phyloP scores from a whole-genome alignment of 2,797 vertebrate species.

The Lerista edwardsae region DNA sequence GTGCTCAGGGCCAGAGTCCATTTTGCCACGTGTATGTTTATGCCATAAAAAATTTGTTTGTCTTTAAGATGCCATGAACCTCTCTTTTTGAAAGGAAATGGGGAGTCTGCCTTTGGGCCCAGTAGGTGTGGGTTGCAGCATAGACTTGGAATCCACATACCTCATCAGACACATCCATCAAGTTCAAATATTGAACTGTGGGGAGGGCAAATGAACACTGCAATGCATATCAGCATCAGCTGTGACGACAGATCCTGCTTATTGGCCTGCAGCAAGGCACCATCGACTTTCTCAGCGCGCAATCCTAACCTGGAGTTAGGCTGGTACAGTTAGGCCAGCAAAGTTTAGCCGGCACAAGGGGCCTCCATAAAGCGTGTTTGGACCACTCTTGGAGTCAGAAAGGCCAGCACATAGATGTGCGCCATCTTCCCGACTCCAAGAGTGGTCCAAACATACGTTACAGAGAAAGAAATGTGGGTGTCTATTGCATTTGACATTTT shows the following conservation, averaged over 20 bases:
- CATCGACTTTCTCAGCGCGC: background rate
- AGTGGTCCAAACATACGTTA: too few relatives aligned
- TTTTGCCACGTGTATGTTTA: background rate
- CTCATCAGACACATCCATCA: background rate
- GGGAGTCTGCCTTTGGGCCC: background rate
- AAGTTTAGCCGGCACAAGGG: too few relatives aligned
- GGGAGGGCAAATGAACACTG: too few relatives aligned
- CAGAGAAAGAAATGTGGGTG: background rate
- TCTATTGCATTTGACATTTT: background rate
- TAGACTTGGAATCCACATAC: background rate
- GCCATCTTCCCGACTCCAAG: too few relatives aligned
- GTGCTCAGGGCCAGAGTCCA: background rate
- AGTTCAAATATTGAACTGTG: background rate
- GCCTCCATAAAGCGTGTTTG: too few relatives aligned
- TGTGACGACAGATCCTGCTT: background rate
- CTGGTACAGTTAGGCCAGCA: too few relatives aligned
- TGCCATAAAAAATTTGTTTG: background rate
- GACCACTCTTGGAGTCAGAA: too few relatives aligned
- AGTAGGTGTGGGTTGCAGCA: background rate
- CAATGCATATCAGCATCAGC: background rate
- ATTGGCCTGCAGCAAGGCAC: too few relatives aligned
- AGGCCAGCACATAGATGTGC: too few relatives aligned
- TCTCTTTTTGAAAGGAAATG: background rate
- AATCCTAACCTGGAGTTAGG: too few relatives aligned
- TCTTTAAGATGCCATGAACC: background rate